These are phyloP conservation scores for Bombycilla garrulus DNA, from an alignment of 2,113 vertebrate genomes.

Conservation along the genomic window DNA sequence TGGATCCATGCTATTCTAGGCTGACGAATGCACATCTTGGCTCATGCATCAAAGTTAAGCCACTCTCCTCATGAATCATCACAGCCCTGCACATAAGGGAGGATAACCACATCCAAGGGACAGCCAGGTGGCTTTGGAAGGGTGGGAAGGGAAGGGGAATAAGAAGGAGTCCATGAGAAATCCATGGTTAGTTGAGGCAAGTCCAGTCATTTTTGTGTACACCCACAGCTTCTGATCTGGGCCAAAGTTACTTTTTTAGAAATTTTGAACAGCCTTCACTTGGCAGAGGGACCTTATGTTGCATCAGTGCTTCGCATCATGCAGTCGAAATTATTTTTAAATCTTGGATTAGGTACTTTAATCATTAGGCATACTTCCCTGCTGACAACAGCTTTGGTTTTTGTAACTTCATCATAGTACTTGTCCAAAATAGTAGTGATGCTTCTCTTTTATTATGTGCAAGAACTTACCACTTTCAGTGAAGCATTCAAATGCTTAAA, in stretches of 20 bases:
- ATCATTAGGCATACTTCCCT: background rate
- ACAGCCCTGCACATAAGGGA: background rate
- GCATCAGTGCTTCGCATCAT: background rate
- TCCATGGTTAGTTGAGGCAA: background rate
- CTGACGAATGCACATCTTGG: rapidly evolving
- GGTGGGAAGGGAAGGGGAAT: background rate
- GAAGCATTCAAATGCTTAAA: background rate
- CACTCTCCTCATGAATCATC: background rate
- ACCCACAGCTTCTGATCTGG: background rate
- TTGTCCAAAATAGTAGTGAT: background rate
- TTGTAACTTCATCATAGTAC: background rate
- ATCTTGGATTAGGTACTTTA: background rate
- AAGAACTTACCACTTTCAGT: background rate
- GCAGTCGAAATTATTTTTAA: background rate
- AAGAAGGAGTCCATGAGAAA: background rate
- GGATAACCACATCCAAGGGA: background rate
- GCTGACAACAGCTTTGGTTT: background rate
- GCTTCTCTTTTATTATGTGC: background rate
- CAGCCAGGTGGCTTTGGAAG: background rate
- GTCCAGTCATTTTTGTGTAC: background rate
- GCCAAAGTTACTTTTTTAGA: background rate
- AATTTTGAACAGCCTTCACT: background rate
- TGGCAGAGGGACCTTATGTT: background rate
- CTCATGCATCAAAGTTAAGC: background rate
- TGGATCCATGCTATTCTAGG: background rate